A percentile compares a stretch with the other conserved stretches of the same genome.
phyloP scores from a whole-genome alignment of 2,113 vertebrate species.

The Solea solea region DNA sequence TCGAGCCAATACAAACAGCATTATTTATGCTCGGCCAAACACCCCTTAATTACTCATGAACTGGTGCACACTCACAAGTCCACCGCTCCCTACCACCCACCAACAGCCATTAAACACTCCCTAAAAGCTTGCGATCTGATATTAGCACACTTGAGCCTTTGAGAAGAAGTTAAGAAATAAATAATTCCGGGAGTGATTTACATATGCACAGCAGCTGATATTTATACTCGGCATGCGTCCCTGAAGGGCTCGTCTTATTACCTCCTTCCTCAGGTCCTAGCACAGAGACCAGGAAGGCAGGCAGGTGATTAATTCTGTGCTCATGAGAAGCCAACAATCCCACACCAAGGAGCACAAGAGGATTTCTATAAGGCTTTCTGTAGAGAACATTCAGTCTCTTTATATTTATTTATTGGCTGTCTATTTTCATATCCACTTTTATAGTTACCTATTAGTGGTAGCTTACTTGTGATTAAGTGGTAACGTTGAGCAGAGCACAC shows the following conservation, averaged over 20 bases:
- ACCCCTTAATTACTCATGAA: conserved; percentile 99
- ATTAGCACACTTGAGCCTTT: conserved; percentile 98
- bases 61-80: conserved; percentile 90
- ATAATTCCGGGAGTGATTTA: conserved; percentile 93
- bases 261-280: conserved; percentile 95
- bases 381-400: conserved; percentile 38
- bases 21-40: conserved; percentile 99
- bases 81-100: conserved; percentile 94
- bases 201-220: conserved; percentile 99
- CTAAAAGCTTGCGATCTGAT: conserved; percentile 98
- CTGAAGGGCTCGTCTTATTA: conserved; percentile 99
- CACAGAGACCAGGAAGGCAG: conserved; percentile 92
- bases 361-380: conserved; percentile 72
- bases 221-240: conserved; percentile 94
- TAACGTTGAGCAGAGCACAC: conserved; percentile 11
- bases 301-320: conserved; percentile 99
- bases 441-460: conserved; percentile 32
- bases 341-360: conserved; percentile 88
- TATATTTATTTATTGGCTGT: conserved; percentile 34
- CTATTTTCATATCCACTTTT: conserved; percentile 49
- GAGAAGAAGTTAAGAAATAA: conserved; percentile 76
- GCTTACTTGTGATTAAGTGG: conserved; percentile 49
- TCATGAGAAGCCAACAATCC: conserved; percentile 92
- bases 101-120: conserved; percentile 97
- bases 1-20: conserved; percentile 97